Percentiles rank a stretch among this genome's conserved stretches.
phyloP scores from a whole-genome alignment of 1,140 invertebrate species.

The Apocrypta bakeri region DNA sequence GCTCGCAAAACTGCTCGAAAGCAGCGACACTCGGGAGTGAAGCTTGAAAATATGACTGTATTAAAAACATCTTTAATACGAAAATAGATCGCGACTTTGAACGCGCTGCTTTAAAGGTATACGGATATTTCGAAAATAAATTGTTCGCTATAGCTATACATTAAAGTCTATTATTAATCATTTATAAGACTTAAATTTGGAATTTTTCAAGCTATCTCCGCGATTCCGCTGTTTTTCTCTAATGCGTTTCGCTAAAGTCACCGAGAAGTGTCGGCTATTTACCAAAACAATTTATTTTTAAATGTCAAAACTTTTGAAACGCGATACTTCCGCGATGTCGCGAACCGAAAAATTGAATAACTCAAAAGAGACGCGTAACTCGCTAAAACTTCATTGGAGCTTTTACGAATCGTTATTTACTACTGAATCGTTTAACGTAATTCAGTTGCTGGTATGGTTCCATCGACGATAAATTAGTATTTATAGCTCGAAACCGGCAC shows the following conservation, averaged over 20 bases:
- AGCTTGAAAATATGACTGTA: slow-evolving; percentile 41
- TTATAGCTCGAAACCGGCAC: slow-evolving; percentile 58
- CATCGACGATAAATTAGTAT: slow-evolving; percentile 62
- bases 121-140: slow-evolving; percentile 39
- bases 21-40: neutral
- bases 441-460: slow-evolving; percentile 54
- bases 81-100: slow-evolving; percentile 35
- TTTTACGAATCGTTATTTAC: neutral
- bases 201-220: neutral
- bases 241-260: neutral
- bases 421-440: slow-evolving; percentile 54
- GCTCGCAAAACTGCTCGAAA: neutral
- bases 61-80: slow-evolving; percentile 35
- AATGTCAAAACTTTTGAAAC: neutral
- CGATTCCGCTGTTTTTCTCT: neutral
- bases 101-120: slow-evolving; percentile 4
- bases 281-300: slow-evolving; percentile 26
- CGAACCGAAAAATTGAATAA: neutral
- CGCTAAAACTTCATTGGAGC: neutral
- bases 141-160: slow-evolving; percentile 2
- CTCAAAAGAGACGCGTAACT: neutral
- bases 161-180: neutral
- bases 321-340: slow-evolving; percentile 4
- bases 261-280: neutral
- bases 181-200: neutral